These are phyloP conservation scores for Spicauda simplicius DNA, from an alignment of 2,888 invertebrate species.

Conservation along the genomic window DNA sequence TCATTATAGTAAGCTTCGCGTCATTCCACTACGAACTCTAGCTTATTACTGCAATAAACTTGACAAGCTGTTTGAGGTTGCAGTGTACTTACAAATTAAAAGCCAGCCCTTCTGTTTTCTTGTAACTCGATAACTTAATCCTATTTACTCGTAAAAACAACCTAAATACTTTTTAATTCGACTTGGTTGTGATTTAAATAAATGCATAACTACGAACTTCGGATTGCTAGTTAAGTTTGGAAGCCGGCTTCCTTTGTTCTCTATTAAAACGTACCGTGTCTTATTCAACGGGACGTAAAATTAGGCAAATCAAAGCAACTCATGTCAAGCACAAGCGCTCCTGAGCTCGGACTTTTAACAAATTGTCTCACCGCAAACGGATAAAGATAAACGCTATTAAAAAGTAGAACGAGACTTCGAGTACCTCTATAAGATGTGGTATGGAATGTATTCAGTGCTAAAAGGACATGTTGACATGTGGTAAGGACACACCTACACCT, in stretches of 20 bases:
- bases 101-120: slow-evolving; percentile 62
- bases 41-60: slow-evolving; percentile 81
- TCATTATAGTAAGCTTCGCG: slow-evolving; percentile 75
- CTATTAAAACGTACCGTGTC: slow-evolving; percentile 60
- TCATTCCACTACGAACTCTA: slow-evolving; percentile 71
- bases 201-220: slow-evolving; percentile 48
- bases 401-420: not conserved
- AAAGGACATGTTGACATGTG: too few relatives aligned
- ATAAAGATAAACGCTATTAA: not conserved
- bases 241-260: slow-evolving; percentile 68
- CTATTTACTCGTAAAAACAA: slow-evolving; percentile 52
- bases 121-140: slow-evolving; percentile 65
- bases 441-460: too few relatives aligned
- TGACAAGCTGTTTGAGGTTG: slow-evolving; percentile 74
- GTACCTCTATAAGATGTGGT: too few relatives aligned
- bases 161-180: slow-evolving; percentile 12
- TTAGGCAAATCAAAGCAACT: slow-evolving; percentile 70
- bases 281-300: slow-evolving; percentile 68
- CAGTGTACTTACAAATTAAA: slow-evolving; percentile 74
- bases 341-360: slow-evolving; percentile 51
- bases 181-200: slow-evolving; percentile 39
- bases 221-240: slow-evolving; percentile 63
- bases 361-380: slow-evolving; percentile 23
- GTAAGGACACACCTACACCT: too few relatives aligned
- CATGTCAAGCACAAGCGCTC: slow-evolving; percentile 61